Base-by-base conservation (phyloP, 2,888 invertebrate species). In the Uropetala carovei region DNA sequence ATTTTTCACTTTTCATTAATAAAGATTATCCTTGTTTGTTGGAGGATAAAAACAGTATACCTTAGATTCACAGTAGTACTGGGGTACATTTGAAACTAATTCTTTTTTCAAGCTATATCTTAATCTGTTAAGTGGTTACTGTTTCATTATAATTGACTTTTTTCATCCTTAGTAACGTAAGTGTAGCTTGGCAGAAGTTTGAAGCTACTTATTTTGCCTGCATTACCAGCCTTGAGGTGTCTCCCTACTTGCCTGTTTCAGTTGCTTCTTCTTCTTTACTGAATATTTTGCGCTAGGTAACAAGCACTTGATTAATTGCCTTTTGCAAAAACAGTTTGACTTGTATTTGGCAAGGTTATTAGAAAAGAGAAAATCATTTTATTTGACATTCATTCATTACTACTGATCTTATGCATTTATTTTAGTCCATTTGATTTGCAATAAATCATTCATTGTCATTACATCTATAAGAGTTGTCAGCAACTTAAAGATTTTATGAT, bases 161-260 rank as follows among this genome's bases (percentile, higher is more conserved):
- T 59, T 60, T 86, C 60, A 59, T 68, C 60, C 11, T 43, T 89
- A 89, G 89, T 89, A 89, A 64, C 30, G 64, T 89, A 30, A 64
- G n/a, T 89, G 89, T 89, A 64, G 89, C 89, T 89, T 89, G 89
- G 89, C 64, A 83, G 68, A 68, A 30, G n/a, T 89, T 68, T 43
- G 18, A 43, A 89, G 13, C 16, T 59, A 22, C 64, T 60, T 68
- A 68, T 89, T 89, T 89, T 89, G 89, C 89, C 89, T 89, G 89
- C 89, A 89, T 89, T 89, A 89, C 89, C 64, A 89, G 89, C 89
- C 89, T 89, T 89, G 89, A 89, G 89, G 89, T 89, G 89, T 89
- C 89, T 89, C 89, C 89, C 89, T 64, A 43, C 43, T 89, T 89
- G 89, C 89, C 64, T 89, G 89, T 89, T 64, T 22, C 89, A 89